Conservation (phyloP, 1,140 invertebrate genomes). For the Sitodiplosis mosellana region DNA sequence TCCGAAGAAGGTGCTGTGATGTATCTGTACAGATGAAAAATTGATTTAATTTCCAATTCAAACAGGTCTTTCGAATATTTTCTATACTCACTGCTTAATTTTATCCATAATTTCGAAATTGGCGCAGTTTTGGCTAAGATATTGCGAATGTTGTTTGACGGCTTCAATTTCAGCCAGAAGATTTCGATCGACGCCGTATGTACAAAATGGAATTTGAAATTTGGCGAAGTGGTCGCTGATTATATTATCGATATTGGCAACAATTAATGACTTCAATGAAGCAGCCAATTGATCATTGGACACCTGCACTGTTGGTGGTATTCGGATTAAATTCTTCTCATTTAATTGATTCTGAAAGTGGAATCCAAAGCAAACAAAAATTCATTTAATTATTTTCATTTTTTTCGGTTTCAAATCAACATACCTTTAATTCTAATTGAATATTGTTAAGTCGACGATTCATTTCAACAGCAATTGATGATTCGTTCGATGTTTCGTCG, state of each 20-base stretch:
- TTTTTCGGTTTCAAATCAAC: too few species aligned
- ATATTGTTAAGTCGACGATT: conserved; percentile 43
- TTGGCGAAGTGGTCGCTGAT: conserved; percentile 32
- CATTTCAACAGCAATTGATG: conserved; percentile 30
- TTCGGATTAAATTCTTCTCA: conserved; percentile 40
- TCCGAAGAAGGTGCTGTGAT: conserved; percentile 32
- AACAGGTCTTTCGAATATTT: not conserved
- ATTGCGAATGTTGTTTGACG: conserved; percentile 37
- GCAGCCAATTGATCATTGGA: conserved; percentile 38
- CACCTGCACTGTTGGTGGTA: conserved; percentile 38
- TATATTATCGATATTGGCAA: conserved; percentile 31
- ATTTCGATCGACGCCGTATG: conserved; percentile 21
- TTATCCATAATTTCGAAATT: conserved; percentile 31
- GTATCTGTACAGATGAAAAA: conserved; percentile 31
- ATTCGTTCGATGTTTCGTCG: conserved; percentile 20
- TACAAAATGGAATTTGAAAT: conserved; percentile 21
- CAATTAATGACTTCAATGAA: conserved; percentile 29
- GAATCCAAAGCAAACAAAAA: too few species aligned
- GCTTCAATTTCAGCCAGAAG: conserved; percentile 33
- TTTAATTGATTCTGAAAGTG: conserved; percentile 32
- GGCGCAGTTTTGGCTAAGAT: conserved; percentile 22
- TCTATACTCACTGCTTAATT: conserved; percentile 37
- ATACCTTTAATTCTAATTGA: conserved; percentile 49
- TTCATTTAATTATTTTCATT: too few species aligned
- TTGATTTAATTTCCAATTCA: not conserved